Base-by-base conservation (phyloP, 2,113 vertebrate genomes). In the Scomber japonicus region DNA sequence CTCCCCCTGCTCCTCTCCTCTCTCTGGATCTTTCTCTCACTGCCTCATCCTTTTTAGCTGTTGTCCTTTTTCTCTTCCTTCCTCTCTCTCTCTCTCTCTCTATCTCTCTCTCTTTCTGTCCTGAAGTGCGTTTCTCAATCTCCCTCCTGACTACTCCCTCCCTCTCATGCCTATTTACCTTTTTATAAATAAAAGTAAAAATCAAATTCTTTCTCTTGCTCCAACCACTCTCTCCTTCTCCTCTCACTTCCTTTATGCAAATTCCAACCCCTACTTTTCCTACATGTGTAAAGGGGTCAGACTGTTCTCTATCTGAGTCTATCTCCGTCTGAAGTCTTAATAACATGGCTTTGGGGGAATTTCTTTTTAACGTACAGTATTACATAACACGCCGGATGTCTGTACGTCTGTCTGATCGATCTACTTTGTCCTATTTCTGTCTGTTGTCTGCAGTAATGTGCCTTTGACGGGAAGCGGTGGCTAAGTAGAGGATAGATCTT, bases 401-500 rank as follows among this genome's bases (percentile, higher is more conserved):
- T 71, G 66, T 85, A 70, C 75, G 55, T 85, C 85, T 48, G 44
- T 54, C 59, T 68, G 67, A 82, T 86, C 44, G 66, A 84, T 91
- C 59, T 51, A 70, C 61, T 80, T 76, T 78, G 73, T 80, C 56
- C 61, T 57, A 45, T 83, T 83, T 79, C 79, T 81, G 63, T 83
- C 71, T 44, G 64, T 78, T 81, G 65, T 27, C 71, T 71, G 65
- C 85, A 80, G 11, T 82, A 87, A 84, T 81, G 71, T 76, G 64
- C 40, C 76, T 90, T 83, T 89, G 77, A 83, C 69, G 81, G 72
- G 75, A 87, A 75, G 71, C 4, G 2, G 30, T 15, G 17, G 66
- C 80, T 89, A 81, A 90, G 92, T 86, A 88, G 76, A 78, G 80
- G 65, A 83, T 76, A 65, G 86, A 82, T 88, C 78, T 80, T 86